Percentiles rank a stretch among this genome's conserved stretches.
Conservation (phyloP, 2,113 vertebrate species). For the Progne subis region DNA sequence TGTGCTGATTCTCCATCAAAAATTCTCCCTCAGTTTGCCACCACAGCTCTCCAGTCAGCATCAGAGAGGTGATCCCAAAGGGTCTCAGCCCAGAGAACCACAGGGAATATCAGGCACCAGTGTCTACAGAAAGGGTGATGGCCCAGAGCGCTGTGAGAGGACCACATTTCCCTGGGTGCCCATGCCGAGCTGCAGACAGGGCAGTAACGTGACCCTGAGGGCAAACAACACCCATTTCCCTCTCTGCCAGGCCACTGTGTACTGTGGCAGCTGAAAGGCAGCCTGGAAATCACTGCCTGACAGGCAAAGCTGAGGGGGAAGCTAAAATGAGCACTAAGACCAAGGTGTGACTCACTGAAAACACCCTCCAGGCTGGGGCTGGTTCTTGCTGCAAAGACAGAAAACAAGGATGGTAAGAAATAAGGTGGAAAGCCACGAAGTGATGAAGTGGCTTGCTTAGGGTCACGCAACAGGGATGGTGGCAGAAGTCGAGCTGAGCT, state of each 20-base stretch:
- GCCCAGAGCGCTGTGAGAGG: neutral
- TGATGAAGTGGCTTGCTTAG: neutral
- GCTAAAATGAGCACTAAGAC: neutral
- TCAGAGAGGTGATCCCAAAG: neutral
- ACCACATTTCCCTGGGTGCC: neutral
- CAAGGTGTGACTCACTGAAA: neutral
- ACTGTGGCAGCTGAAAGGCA: neutral
- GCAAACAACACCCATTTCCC: neutral
- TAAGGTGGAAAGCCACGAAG: neutral
- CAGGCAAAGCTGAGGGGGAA: neutral
- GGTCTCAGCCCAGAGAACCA: neutral
- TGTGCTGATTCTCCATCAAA: neutral
- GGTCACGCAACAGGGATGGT: neutral
- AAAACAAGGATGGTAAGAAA: neutral
- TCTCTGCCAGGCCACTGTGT: neutral
- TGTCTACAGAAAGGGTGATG: neutral
- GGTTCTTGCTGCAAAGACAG: neutral
- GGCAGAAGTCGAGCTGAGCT: neutral
- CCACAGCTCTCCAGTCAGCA: neutral
- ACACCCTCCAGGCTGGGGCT: neutral
- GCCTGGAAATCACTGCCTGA: neutral
- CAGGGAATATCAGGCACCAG: neutral
- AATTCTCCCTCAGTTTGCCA: neutral
- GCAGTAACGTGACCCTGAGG: rapidly evolving
- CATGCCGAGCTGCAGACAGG: neutral